Evolutionary conservation across 2,797 vertebrate genomes (phyloP), one percentile per base, ranked within the genome.

Genomic region (Hyperoplus lanceolatus): DNA sequence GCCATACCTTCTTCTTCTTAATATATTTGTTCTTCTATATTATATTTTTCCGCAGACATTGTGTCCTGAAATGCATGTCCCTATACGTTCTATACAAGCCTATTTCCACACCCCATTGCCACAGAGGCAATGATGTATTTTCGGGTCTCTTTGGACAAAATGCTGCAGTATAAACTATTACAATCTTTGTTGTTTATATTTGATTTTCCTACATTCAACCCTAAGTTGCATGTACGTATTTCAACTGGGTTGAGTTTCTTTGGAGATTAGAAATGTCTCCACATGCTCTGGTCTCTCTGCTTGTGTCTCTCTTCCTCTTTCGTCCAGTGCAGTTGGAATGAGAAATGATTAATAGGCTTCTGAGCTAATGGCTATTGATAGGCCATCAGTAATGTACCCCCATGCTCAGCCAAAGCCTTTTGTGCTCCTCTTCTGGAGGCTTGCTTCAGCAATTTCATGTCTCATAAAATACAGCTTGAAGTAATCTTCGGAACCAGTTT

Each of bases 261-360:
- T 63, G 67, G 6, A 39, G 15, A 38, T 45, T 75, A 36, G 8
- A 64, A 80, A 13, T 61, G 50, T 50, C 51, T 59, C 54, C 3
- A 7, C 21, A 54, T 73, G 45, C 60, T 61, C 64, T 62, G 13
- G 18, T 45, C 15, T 1, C 53, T 71, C 54, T 45, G 46, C 36
- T 43, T 56, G 49, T 63, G 55, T 77, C 59, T 43, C 42, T 75
- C 75, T 61, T n/a, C 15, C 16, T 43, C 36, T 78, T 45, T 70
- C 29, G 18, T 63, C 46, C 21, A 9, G 70, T 74, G 57, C 66
- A 68, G 39, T 64, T 79, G 86, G 72, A 80, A 89, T 90, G 80
- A 87, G 83, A 86, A 93, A 88, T 93, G 92, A 93, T 94, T 88
- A 94, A 94, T 88, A 84, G 88, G 86, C 87, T 81, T 87, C 63